Base-by-base conservation (phyloP, 2,113 vertebrate genomes). In the Pungitius pungitius region DNA sequence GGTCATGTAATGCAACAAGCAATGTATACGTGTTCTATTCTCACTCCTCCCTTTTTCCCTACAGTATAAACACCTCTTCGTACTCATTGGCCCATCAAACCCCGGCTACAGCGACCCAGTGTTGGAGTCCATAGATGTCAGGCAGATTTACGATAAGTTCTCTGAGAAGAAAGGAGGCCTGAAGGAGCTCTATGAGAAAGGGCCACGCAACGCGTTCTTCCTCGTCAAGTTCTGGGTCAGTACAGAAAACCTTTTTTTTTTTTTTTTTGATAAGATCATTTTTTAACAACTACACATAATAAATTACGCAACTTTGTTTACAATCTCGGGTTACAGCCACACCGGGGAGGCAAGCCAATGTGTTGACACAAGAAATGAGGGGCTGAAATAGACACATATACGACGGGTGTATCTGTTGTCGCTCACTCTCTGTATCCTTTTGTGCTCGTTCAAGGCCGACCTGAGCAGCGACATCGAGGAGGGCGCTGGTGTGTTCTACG, bases 61-160 rank as follows among this genome's bases (percentile, higher is more conserved):
- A 92, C 94, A 98, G 97, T 96, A 95, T 88, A 98, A 97, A 92
- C 97, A 98, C 92, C 94, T 98, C 90, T 98, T 98, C 17, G 96
- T 98, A 81, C 97, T 98, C 92, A 98, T 98, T 42, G 96, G 96
- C 69, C 96, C 97, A 87, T 96, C 96, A 0, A 96, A 96, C 90
- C 96, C 97, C 5, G 95, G 95, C 26, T 97, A 96, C 94, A 96
- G 92, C 0, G 96, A 98, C 71, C 97, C 96, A 0, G 93, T 97
- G 26, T 90, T 98, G 93, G 96, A 98, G 90, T 96, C 97, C 0
- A 96, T 98, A 75, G 97, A 98, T 5, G 96, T 98, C 74, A 95
- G 97, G 73, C 97, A 98, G 94, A 98, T 98, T 93, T 98, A 98
- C 0, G 97, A 98, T 92, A 98, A 98, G 85, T 98, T 98, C 79